Percentiles rank a stretch among this genome's conserved stretches.
Evolutionary conservation across 2,797 vertebrate genomes (phyloP).

Genomic region (Mus caroli): DNA sequence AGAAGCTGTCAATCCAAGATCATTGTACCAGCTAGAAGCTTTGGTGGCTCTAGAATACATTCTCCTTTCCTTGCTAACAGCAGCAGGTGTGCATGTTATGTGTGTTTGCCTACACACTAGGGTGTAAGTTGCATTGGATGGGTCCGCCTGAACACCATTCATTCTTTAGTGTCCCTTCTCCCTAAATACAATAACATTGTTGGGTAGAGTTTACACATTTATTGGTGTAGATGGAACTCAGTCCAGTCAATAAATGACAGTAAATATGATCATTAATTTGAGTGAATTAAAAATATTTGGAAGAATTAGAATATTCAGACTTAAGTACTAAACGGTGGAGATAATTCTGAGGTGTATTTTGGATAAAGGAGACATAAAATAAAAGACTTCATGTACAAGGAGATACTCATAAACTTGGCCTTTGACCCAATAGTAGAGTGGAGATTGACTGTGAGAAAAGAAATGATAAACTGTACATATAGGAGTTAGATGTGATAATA

Average conservation of each 20-base stretch:
- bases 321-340: background rate
- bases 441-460: background rate
- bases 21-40: background rate
- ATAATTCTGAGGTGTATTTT: background rate
- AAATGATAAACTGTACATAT: background rate
- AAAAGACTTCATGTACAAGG: background rate
- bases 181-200: background rate
- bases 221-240: background rate
- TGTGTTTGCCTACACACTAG: background rate
- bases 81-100: background rate
- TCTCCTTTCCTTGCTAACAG: background rate
- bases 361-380: background rate
- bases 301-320: conserved; percentile 12
- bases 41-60: background rate
- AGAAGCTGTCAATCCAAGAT: background rate
- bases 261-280: background rate
- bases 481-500: background rate
- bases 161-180: background rate
- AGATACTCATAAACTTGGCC: background rate
- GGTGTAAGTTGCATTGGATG: background rate
- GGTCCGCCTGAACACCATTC: background rate
- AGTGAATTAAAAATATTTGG: background rate
- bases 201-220: background rate
- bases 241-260: background rate
- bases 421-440: background rate